Evolutionary conservation across 1,140 invertebrate species (phyloP), one percentile per base, ranked within the genome.

Genomic region (Zaprionus capensis): DNA sequence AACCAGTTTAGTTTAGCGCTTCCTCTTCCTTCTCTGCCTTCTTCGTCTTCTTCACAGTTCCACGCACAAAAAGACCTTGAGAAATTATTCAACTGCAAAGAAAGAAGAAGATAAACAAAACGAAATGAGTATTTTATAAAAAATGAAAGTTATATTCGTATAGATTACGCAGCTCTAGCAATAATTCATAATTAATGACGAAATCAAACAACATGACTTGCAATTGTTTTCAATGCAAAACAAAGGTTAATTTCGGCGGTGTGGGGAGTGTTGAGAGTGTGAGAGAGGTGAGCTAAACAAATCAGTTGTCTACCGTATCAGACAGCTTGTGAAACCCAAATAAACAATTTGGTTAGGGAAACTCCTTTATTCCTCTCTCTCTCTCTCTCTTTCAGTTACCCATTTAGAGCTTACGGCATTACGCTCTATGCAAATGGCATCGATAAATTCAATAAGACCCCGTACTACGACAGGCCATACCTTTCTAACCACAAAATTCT

Each of bases 41-140:
- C 36, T 28, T 20, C 41, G 20, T 46, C 15, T 38, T 41, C 31
- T 44, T 67, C 59, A 66, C 44, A 64, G 51, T 51, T 65, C 17
- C 44, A 36, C 63, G 62, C 63, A 72, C 62, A 53, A 15, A 78
- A 65, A 79, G 80, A 83, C 81, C 81, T 84, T 84, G 82, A 71
- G 78, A 36, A 70, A 76, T 77, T 63, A 84, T 51, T 74, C 70
- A 81, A 74, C 81, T 84, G 78, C 53, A 85, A 84, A 71, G 73
- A 80, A 70, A 84, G 65, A 56, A 67, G 64, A 49, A 67, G 55
- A 17, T 66, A 80, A 72, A 57, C 49, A 72, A 58, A 80, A 66
- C 55, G 24, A 76, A 78, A 82, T 79, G 22, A 67, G 44, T 36
- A 57, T n/a, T 31, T 26, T 22, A 61, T 36, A 28, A 62, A 59